Evolutionary conservation across 1,140 invertebrate genomes (phyloP), one percentile per base, ranked within the genome.

Genomic region (Neodiprion virginianus): DNA sequence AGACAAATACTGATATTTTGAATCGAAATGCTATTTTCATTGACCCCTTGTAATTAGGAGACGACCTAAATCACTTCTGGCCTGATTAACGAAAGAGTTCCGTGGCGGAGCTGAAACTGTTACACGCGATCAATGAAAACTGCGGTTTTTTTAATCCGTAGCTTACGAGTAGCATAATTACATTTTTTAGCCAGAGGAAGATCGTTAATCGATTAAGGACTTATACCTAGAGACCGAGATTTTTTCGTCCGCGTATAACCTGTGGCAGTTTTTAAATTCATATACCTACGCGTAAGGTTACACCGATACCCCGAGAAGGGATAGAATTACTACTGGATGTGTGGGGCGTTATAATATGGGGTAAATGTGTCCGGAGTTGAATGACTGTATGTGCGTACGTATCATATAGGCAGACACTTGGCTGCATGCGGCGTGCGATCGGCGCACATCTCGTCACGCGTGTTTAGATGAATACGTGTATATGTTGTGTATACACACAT

Each of bases 241-340:
- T 61, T 61, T 61, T 8, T 5, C 53, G 53, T 8, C 53, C 53
- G 53, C 53, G 53, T 14, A 17, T 61, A 61, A 17, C 53, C 11
- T 12, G 3, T 61, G 11, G 53, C 11, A 14, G n/a, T 61, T 61
- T 61, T 14, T 14, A 61, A 61, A 61, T 12, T 61, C n/a, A 61
- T 40, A 40, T 40, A 40, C 28, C 28, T 40, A 40, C 28, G 53
- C 53, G 28, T 61, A 61, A 61, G 53, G 53, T 61, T 78, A 71
- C 71, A 75, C 49, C 69, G 76, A 77, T 72, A 75, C 68, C 72
- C 28, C 71, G 67, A 17, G 23, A 61, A 61, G 47, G 72, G 76
- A 79, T 83, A 73, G 74, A 67, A 76, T 83, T 83, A 83, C 80
- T 61, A 53, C 67, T 78, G 75, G 69, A 80, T 81, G 80, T 78